Conservation (phyloP, 2,113 vertebrate genomes). For the Psittacus erithacus region DNA sequence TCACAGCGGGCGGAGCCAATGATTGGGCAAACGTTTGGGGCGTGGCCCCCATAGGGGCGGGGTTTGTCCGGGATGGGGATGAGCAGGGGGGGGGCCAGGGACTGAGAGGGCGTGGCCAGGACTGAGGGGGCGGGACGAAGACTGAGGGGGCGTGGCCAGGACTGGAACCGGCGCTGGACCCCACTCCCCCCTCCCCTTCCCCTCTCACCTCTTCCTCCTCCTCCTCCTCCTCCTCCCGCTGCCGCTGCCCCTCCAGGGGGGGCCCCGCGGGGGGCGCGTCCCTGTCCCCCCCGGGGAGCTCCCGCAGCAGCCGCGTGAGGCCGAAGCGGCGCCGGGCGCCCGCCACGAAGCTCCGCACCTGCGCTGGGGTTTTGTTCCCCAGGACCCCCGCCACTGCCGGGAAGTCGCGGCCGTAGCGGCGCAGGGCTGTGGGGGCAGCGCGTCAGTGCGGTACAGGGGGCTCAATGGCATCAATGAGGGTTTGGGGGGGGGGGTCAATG, state of each 20-base stretch:
- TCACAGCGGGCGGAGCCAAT: too few relatives aligned
- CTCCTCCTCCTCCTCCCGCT: background rate
- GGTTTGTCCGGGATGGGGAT: too few relatives aligned
- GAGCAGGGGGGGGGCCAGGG: too few relatives aligned
- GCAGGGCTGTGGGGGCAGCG: background rate
- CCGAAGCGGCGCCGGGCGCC: background rate
- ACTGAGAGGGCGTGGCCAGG: too few relatives aligned
- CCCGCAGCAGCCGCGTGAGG: background rate
- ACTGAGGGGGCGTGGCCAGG: too few relatives aligned
- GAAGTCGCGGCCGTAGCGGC: background rate
- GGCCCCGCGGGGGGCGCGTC: background rate
- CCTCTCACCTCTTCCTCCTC: background rate
- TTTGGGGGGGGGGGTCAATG: background rate
- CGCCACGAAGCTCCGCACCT: background rate
- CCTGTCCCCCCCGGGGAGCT: background rate
- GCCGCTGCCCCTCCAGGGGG: too few relatives aligned
- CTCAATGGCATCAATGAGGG: too few relatives aligned
- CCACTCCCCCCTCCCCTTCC: too few relatives aligned
- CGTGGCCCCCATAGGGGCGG: too few relatives aligned
- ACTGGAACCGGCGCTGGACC: background rate
- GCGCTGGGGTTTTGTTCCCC: background rate
- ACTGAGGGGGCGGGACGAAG: too few relatives aligned
- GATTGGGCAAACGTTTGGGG: too few relatives aligned
- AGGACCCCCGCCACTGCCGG: background rate
- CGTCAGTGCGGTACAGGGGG: too few relatives aligned